phyloP scores from a whole-genome alignment of 2,797 vertebrate species.

The Pogonophryne albipinna region DNA sequence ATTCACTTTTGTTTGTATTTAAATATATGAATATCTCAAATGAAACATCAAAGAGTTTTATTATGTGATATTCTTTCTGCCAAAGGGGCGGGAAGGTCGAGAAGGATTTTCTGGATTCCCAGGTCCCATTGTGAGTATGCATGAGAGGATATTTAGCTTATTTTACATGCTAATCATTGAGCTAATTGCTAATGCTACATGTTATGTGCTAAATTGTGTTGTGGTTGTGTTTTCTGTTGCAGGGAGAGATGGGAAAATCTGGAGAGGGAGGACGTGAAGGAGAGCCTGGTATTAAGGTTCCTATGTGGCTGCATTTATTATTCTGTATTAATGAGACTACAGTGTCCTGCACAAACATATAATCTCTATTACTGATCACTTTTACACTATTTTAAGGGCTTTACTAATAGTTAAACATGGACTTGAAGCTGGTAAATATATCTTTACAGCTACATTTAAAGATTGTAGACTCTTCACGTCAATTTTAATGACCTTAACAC shows the following conservation, averaged over 20 bases:
- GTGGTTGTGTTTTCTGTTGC: constrained; percentile 16
- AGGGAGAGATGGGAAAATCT: constrained; percentile 84
- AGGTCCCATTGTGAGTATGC: constrained; percentile 81
- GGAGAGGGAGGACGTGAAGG: constrained; percentile 83
- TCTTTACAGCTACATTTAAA: neutral
- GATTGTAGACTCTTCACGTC: neutral
- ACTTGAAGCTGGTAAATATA: neutral
- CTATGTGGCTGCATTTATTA: constrained; percentile 72
- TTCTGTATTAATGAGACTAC: constrained; percentile 20
- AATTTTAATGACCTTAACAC: neutral
- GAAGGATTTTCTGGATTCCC: constrained; percentile 80
- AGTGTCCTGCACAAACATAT: constrained; percentile 6
- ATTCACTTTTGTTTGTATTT: neutral
- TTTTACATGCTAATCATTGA: neutral
- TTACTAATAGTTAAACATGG: neutral
- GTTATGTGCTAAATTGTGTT: neutral
- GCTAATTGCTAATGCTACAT: too few relatives aligned
- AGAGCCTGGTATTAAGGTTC: constrained; percentile 89
- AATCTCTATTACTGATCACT: neutral
- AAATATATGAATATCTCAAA: neutral
- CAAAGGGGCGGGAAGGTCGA: constrained; percentile 81
- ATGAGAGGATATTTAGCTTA: neutral
- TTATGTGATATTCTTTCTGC: constrained; percentile 19
- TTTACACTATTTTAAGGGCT: neutral
- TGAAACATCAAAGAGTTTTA: neutral